Percentiles rank a stretch among this genome's conserved stretches.
Conservation (phyloP, 1,140 invertebrate species). For the Adoxophyes honmai region DNA sequence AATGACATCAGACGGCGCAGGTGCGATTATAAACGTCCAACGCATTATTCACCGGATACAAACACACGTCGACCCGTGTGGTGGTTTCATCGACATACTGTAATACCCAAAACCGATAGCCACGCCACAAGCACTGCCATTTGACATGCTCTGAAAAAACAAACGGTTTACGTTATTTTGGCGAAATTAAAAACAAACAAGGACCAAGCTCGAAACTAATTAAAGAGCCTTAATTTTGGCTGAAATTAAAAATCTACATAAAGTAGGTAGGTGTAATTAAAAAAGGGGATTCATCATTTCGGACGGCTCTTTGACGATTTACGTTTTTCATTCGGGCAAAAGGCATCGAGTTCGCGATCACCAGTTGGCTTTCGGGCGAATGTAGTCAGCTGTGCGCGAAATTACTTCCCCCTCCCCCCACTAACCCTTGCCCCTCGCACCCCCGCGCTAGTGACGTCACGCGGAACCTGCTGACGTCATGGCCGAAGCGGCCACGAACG, state of each 20-base stretch:
- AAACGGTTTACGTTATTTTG: no score
- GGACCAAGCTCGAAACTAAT: no score
- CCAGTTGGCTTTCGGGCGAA: slow-evolving; percentile 30
- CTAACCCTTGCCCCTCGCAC: slow-evolving; percentile 30
- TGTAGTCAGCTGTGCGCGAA: slow-evolving; percentile 56
- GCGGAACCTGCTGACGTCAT: slow-evolving; percentile 57
- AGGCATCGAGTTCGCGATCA: slow-evolving; percentile 13
- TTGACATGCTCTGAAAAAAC: no score
- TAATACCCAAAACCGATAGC: no score
- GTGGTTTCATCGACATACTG: no score
- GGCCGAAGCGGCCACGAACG: slow-evolving; percentile 54
- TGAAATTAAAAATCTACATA: no score
- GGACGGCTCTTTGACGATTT: not conserved
- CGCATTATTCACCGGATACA: no score
- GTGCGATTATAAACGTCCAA: not conserved
- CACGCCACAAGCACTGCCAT: no score
- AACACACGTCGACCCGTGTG: no score
- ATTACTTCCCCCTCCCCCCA: slow-evolving; percentile 36
- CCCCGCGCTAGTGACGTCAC: slow-evolving; percentile 57
- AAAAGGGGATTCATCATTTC: not conserved
- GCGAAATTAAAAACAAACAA: no score
- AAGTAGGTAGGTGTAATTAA: not conserved
- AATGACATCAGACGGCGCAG: slow-evolving; percentile 8
- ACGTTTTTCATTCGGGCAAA: not conserved
- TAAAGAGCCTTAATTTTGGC: no score